phyloP scores from a whole-genome alignment of 2,797 vertebrate species.

The Microchirus variegatus region DNA sequence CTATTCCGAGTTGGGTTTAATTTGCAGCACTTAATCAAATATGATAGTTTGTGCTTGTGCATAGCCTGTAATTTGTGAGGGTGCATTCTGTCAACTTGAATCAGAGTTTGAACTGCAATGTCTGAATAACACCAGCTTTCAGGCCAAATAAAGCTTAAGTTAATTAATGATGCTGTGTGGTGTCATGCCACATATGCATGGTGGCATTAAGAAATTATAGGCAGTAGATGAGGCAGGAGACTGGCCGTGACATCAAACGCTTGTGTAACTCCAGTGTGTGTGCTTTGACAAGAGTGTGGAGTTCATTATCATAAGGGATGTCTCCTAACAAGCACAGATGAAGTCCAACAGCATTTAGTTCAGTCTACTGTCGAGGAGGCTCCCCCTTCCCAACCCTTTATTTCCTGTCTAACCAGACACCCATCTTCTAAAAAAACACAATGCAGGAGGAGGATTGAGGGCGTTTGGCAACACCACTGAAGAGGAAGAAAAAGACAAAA shows the following conservation, averaged over 20 bases:
- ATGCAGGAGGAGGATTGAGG: conserved; percentile 51
- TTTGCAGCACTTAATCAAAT: conserved; percentile 46
- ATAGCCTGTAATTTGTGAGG: conserved; percentile 23
- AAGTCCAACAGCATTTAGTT: conserved; percentile 75
- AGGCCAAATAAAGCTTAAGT: conserved; percentile 27
- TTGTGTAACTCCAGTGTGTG: conserved; percentile 31
- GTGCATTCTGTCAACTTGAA: conserved; percentile 26
- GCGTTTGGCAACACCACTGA: conserved; percentile 57
- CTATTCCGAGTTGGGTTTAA: conserved; percentile 26
- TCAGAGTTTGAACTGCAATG: conserved; percentile 17
- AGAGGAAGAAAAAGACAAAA: conserved; percentile 61
- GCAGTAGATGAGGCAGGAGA: conserved; percentile 21
- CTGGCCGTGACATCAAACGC: conserved; percentile 19
- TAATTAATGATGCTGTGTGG: conserved; percentile 8
- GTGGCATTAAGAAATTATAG: conserved; percentile 12
- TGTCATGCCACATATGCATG: conserved; percentile 15
- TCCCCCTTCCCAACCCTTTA: conserved; percentile 65
- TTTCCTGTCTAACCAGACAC: conserved; percentile 56
- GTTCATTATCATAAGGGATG: conserved; percentile 64
- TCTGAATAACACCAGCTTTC: conserved; percentile 13
- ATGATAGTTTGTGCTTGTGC: conserved; percentile 21
- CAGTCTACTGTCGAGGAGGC: conserved; percentile 68
- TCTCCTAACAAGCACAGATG: conserved; percentile 67
- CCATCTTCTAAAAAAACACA: conserved; percentile 59
- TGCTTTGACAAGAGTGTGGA: conserved; percentile 27